Evolutionary conservation across 2,113 vertebrate species (phyloP).

Genomic region (Cryptomyrus ogoouensis): DNA sequence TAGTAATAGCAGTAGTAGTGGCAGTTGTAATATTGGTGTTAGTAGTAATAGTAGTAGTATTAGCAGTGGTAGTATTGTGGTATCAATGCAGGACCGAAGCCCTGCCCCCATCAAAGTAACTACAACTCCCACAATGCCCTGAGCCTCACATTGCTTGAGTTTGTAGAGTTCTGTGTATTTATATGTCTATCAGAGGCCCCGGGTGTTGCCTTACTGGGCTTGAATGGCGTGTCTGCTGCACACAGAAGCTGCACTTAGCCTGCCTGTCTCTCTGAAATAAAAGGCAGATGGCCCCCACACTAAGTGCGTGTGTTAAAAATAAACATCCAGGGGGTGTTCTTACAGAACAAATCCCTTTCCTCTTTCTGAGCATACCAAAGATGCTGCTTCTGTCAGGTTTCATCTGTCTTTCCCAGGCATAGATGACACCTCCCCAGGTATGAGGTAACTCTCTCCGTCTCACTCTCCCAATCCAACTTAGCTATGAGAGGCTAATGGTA

Average conservation of each 20-base stretch:
- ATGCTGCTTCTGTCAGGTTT: not conserved
- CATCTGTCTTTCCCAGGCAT: not conserved
- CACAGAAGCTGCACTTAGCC: not conserved
- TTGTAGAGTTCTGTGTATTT: not conserved
- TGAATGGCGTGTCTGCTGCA: not conserved
- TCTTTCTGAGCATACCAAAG: not conserved
- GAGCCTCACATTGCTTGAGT: not conserved
- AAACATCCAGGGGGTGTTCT: not conserved
- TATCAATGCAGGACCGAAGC: no score
- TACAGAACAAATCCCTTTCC: not conserved
- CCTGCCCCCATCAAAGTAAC: not conserved
- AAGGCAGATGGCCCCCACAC: not conserved
- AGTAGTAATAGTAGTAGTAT: no score
- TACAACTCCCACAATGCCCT: not conserved
- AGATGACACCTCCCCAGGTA: not conserved
- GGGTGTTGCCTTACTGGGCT: not conserved
- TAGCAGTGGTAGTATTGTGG: no score
- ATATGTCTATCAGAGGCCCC: not conserved
- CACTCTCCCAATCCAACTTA: not conserved
- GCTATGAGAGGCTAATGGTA: not conserved
- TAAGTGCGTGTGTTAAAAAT: not conserved
- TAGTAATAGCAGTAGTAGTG: no score
- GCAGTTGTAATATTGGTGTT: no score
- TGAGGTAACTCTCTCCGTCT: not conserved
- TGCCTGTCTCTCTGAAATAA: not conserved